Percentiles rank a stretch among this genome's conserved stretches.
These are phyloP conservation scores for Crotalus viridis DNA, from an alignment of 2,113 vertebrate genomes.

Conservation along the genomic window DNA sequence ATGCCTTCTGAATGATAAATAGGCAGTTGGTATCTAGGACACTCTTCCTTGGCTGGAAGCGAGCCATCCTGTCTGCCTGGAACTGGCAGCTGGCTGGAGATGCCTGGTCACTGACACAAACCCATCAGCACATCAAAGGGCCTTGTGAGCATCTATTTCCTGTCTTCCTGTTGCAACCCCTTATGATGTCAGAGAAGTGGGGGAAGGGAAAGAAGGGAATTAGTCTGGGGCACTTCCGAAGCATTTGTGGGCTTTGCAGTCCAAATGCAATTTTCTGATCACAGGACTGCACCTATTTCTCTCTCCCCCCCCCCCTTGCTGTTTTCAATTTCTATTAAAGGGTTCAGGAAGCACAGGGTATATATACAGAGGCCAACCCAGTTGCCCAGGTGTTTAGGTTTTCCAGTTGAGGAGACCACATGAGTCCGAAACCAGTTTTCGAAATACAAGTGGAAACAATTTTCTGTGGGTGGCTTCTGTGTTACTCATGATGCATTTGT, in stretches of 20 bases:
- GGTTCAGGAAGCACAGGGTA: background rate
- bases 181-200: constrained; percentile 23
- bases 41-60: background rate
- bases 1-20: background rate
- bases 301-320: background rate
- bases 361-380: background rate
- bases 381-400: background rate
- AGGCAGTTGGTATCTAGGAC: constrained; percentile 1
- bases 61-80: constrained; percentile 10
- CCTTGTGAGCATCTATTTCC: constrained; percentile 21
- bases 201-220: background rate
- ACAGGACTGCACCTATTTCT: background rate
- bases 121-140: constrained; percentile 18
- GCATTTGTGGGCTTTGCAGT: background rate
- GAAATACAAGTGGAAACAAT: background rate
- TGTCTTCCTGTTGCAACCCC: background rate
- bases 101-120: constrained; percentile 11
- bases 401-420: background rate
- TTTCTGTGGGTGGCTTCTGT: background rate
- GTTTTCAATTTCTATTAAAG: background rate
- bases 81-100: background rate
- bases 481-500: background rate
- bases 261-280: background rate
- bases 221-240: accelerated
- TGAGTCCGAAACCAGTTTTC: constrained; percentile 14